A percentile compares a stretch with the other conserved stretches of the same genome.
Conservation (phyloP, 1,140 invertebrate species). For the Drosophila rufa region DNA sequence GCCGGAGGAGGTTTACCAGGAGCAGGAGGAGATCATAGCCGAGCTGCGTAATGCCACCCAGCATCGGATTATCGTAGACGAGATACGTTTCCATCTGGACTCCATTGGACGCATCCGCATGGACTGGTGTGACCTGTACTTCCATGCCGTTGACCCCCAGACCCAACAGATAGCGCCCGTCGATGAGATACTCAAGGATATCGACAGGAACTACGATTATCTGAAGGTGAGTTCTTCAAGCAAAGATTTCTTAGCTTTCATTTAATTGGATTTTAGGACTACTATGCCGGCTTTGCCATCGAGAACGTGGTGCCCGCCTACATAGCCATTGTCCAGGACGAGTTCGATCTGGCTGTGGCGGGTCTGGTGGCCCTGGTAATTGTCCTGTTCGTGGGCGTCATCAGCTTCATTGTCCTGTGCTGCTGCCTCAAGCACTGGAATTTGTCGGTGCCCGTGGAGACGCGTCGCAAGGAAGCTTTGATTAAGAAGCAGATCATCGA, state of each 20-base stretch:
- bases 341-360: constrained; percentile 93
- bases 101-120: constrained; percentile 89
- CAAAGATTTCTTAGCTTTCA: neutral
- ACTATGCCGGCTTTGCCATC: constrained; percentile 90
- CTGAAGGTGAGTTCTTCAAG: constrained; percentile 87
- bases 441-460: constrained; percentile 87
- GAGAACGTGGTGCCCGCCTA: constrained; percentile 92
- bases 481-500: constrained; percentile 93
- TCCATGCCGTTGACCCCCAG: constrained; percentile 92
- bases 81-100: constrained; percentile 91
- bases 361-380: constrained; percentile 94
- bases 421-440: constrained; percentile 94
- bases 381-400: constrained; percentile 93
- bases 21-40: constrained; percentile 89
- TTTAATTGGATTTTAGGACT: constrained; percentile 59
- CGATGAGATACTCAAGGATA: constrained; percentile 92
- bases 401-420: constrained; percentile 94
- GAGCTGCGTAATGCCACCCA: constrained; percentile 91
- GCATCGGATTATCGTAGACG: constrained; percentile 91
- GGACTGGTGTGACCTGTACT: constrained; percentile 94
- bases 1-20: constrained; percentile 89
- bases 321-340: constrained; percentile 87
- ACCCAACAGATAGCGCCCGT: constrained; percentile 92
- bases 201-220: constrained; percentile 94
- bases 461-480: constrained; percentile 89